These are phyloP conservation scores for Ondatra zibethicus DNA, from an alignment of 2,113 vertebrate species.

Conservation along the genomic window DNA sequence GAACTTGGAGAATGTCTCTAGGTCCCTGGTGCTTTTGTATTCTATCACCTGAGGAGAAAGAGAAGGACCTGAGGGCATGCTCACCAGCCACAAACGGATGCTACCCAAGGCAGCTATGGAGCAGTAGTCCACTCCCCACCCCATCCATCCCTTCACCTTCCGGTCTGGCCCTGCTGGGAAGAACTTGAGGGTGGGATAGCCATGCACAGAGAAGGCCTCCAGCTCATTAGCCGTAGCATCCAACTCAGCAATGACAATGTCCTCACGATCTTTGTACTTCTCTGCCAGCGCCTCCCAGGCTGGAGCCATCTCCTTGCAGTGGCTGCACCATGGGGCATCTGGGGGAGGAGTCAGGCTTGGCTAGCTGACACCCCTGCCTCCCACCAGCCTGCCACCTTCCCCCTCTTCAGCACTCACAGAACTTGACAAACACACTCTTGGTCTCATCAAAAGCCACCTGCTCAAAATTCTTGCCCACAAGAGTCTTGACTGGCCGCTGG, in stretches of 20 bases:
- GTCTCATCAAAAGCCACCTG: constrained; percentile 92
- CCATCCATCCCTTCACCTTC: constrained; percentile 86
- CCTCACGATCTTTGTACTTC: constrained; percentile 89
- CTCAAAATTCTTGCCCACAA: constrained; percentile 96
- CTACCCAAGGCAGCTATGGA: too few relatives aligned
- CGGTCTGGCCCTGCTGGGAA: constrained; percentile 90
- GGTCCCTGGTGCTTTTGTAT: constrained; percentile 88
- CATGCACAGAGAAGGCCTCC: constrained; percentile 85
- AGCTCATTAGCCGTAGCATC: constrained; percentile 93
- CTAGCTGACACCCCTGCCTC: background rate
- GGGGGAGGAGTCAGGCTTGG: background rate
- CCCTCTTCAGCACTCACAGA: constrained; percentile 90
- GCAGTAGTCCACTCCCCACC: too few relatives aligned
- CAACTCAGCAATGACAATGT: constrained; percentile 94
- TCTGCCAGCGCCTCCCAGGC: constrained; percentile 94
- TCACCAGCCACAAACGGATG: background rate
- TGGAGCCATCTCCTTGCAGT: constrained; percentile 92
- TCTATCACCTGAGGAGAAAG: constrained; percentile 86
- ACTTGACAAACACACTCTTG: constrained; percentile 96
- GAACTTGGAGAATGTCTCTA: constrained; percentile 94
- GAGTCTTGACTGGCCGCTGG: constrained; percentile 90
- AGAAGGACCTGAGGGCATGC: too few relatives aligned
- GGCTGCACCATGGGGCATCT: constrained; percentile 96
- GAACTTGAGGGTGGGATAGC: constrained; percentile 93
- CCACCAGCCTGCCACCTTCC: background rate